Conservation (phyloP, 2,113 vertebrate species). For the Protobothrops flavoviridis region DNA sequence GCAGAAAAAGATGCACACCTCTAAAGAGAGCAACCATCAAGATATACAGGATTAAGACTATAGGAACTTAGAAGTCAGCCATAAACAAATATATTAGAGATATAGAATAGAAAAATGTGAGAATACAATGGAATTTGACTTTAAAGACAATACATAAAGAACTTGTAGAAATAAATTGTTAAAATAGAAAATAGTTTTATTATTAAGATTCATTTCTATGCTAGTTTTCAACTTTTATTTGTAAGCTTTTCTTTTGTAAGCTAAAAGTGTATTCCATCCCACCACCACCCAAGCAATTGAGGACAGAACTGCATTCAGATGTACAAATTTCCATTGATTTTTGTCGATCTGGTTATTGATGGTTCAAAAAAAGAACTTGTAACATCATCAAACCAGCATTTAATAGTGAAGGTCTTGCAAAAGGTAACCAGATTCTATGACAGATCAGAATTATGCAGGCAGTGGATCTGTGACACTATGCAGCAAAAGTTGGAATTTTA, state of each 20-base stretch:
- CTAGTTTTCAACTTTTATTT: neutral
- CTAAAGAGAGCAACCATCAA: neutral
- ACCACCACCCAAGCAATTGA: neutral
- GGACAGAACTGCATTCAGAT: neutral
- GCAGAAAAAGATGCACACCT: neutral
- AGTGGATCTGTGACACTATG: neutral
- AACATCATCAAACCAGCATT: neutral
- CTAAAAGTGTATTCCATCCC: neutral
- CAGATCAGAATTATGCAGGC: neutral
- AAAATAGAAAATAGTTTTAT: neutral
- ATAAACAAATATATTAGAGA: neutral
- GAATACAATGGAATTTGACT: neutral
- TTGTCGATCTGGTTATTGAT: neutral
- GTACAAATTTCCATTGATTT: neutral
- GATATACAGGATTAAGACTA: too few relatives aligned
- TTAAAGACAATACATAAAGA: neutral
- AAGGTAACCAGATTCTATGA: neutral
- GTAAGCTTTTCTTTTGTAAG: neutral
- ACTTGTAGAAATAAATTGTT: neutral
- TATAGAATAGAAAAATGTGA: neutral
- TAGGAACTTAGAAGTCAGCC: too few relatives aligned
- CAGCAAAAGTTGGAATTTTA: too few relatives aligned
- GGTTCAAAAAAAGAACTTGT: neutral
- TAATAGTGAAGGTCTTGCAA: neutral
- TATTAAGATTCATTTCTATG: neutral